phyloP scores from a whole-genome alignment of 2,113 vertebrate species.

The Melanotaenia duboulayi region DNA sequence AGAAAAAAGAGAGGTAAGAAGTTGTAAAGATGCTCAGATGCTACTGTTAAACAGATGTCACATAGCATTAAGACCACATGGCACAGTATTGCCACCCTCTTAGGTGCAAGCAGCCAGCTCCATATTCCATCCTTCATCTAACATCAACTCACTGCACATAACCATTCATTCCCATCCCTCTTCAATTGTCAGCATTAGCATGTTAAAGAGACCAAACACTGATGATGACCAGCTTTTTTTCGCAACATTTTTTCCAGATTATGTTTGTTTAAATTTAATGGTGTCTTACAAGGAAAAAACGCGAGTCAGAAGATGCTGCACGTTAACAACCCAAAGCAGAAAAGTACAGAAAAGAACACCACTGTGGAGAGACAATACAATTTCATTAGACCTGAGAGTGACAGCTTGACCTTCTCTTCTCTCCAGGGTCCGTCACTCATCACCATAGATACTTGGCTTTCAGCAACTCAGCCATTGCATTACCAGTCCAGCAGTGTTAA shows the following conservation, averaged over 20 bases:
- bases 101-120: slow-evolving; percentile 58
- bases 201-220: neutral
- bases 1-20: slow-evolving; percentile 1
- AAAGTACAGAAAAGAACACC: slow-evolving; percentile 9
- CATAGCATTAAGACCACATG: slow-evolving; percentile 26
- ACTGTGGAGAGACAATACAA: slow-evolving; percentile 27
- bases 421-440: slow-evolving; percentile 49
- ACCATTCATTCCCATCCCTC: neutral
- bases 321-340: neutral
- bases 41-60: slow-evolving; percentile 45
- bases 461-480: slow-evolving; percentile 45
- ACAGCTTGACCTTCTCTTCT: slow-evolving; percentile 73
- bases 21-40: slow-evolving; percentile 29
- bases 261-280: too few relatives aligned
- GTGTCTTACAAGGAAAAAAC: neutral
- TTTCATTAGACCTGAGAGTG: slow-evolving; percentile 49
- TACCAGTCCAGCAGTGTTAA: slow-evolving; percentile 29
- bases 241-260: too few relatives aligned
- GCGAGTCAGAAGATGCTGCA: neutral
- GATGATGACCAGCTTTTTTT: slow-evolving; percentile 38
- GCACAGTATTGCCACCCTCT: slow-evolving; percentile 22
- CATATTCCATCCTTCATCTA: slow-evolving; percentile 46
- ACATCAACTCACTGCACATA: neutral
- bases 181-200: slow-evolving; percentile 16
- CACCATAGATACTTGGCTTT: slow-evolving; percentile 57